Percentiles rank a stretch among this genome's conserved stretches.
phyloP scores from a whole-genome alignment of 2,797 vertebrate genomes.

The Esox lucius region DNA sequence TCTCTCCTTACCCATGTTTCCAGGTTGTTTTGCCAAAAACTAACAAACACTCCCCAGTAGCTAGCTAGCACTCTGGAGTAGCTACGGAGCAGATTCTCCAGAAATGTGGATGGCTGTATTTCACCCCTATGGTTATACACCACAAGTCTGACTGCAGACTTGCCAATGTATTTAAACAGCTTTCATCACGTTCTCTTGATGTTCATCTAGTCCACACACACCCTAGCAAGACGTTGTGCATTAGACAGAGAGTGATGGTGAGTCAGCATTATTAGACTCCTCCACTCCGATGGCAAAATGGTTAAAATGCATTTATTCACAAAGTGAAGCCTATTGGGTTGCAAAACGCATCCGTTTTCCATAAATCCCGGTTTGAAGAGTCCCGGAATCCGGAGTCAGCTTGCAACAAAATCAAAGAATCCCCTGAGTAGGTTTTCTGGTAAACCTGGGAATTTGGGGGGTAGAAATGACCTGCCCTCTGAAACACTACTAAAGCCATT shows the following conservation, averaged over 20 bases:
- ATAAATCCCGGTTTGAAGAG: too few relatives aligned
- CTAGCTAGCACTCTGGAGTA: constrained; percentile 40
- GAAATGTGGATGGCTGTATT: constrained; percentile 39
- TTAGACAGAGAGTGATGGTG: background rate
- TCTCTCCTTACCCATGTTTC: constrained; percentile 45
- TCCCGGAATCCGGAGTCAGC: too few relatives aligned
- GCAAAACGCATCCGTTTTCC: too few relatives aligned
- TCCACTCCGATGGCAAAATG: constrained; percentile 20
- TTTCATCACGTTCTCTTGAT: background rate
- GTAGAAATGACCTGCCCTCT: background rate
- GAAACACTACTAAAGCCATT: background rate
- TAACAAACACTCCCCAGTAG: constrained; percentile 70
- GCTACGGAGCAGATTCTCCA: constrained; percentile 40
- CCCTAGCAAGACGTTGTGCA: background rate
- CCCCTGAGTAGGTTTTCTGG: too few relatives aligned
- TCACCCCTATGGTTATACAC: constrained; percentile 5
- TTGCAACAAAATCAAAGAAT: too few relatives aligned
- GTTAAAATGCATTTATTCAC: constrained; percentile 24
- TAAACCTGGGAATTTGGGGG: too few relatives aligned
- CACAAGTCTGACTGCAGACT: too few relatives aligned
- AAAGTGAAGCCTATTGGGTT: background rate
- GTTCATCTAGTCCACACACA: background rate
- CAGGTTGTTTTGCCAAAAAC: constrained; percentile 68
- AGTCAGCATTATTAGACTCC: too few relatives aligned
- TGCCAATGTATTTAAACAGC: constrained; percentile 2